These are phyloP conservation scores for Passer montanus DNA, from an alignment of 2,113 vertebrate genomes.

Conservation along the genomic window DNA sequence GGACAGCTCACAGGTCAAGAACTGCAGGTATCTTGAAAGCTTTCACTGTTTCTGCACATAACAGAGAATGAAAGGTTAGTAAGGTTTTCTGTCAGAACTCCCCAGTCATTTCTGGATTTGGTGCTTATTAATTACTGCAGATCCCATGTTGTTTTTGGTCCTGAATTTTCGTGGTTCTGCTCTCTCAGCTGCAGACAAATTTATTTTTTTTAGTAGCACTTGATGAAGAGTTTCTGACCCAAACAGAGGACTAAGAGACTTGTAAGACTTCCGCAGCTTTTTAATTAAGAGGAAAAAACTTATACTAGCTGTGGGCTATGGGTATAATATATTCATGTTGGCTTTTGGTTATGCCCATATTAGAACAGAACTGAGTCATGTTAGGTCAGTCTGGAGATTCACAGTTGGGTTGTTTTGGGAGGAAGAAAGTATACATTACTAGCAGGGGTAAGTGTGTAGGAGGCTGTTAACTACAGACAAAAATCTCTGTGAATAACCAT, in stretches of 20 bases:
- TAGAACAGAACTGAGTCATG: background rate
- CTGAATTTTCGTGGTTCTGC: background rate
- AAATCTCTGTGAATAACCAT: background rate
- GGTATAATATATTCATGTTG: background rate
- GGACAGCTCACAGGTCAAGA: background rate
- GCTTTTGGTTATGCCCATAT: background rate
- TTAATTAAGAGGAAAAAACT: background rate
- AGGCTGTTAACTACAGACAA: background rate
- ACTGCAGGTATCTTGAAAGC: background rate
- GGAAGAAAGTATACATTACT: background rate
- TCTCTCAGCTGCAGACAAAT: background rate
- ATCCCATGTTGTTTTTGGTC: background rate
- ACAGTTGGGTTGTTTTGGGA: background rate
- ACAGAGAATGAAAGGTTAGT: background rate
- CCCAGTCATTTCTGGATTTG: background rate
- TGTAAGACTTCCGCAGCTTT: background rate
- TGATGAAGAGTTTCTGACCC: background rate
- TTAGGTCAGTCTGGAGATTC: background rate
- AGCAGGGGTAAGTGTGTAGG: background rate
- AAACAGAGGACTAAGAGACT: background rate
- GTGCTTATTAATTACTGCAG: background rate
- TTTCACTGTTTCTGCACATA: background rate
- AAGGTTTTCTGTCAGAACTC: background rate
- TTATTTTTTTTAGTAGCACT: background rate
- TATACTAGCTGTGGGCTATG: background rate